phyloP scores from a whole-genome alignment of 2,797 vertebrate species.

The Etheostoma perlongum region DNA sequence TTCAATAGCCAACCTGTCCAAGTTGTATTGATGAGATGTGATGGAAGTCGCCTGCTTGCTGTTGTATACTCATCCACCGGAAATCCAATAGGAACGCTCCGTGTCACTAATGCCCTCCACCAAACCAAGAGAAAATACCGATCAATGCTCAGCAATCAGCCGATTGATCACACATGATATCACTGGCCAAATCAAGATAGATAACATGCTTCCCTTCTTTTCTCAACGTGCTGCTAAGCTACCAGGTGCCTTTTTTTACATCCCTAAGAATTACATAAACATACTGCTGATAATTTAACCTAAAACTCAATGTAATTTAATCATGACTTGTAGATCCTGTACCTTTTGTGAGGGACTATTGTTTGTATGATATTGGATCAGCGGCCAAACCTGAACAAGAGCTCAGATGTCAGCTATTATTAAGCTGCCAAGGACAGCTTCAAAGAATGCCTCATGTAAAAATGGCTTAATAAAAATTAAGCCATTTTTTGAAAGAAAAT shows the following conservation, averaged over 20 bases:
- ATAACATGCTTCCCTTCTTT: constrained; percentile 52
- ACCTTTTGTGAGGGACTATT: constrained; percentile 17
- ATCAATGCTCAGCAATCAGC: constrained; percentile 75
- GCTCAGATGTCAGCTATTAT: constrained; percentile 25
- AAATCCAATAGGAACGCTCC: constrained; percentile 62
- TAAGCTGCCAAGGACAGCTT: constrained; percentile 19
- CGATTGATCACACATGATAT: constrained; percentile 71
- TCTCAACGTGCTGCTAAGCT: constrained; percentile 20
- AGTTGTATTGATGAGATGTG: constrained; percentile 56
- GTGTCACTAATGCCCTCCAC: constrained; percentile 60
- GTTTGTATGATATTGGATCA: constrained; percentile 18
- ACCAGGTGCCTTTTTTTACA: constrained; percentile 46
- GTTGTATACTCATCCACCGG: constrained; percentile 56
- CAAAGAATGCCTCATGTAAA: constrained; percentile 28
- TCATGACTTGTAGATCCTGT: constrained; percentile 17
- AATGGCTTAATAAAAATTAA: constrained; percentile 63
- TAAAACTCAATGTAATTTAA: constrained; percentile 13
- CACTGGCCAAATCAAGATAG: constrained; percentile 68
- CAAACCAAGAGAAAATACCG: constrained; percentile 60
- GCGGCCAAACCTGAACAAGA: constrained; percentile 35
- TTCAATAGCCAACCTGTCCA: constrained; percentile 64
- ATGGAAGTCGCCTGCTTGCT: constrained; percentile 41
- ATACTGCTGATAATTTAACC: constrained; percentile 22
- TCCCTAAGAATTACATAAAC: constrained; percentile 11
- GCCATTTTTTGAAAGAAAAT: constrained; percentile 49